Evolutionary conservation across 2,113 vertebrate genomes (phyloP), one percentile per base, ranked within the genome.

Genomic region (Leptodactylus fuscus): DNA sequence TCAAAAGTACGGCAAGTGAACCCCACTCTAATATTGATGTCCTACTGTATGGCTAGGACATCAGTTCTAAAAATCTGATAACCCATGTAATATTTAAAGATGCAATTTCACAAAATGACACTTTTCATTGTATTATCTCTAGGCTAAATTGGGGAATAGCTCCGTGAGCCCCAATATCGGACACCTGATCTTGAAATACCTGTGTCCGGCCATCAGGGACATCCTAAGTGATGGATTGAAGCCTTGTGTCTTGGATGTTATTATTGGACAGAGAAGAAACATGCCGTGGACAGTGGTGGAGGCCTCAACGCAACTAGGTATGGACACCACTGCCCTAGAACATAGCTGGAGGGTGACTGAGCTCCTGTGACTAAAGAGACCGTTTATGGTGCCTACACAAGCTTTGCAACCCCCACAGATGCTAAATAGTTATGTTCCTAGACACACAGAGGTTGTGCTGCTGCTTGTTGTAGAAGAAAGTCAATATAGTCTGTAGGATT

Each of bases 141-240:
- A 99, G 98, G 96, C 96, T 1, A 99, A 99, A 85, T 92, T 99
- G 81, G 98, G 98, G 10, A 99, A 99, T 92, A 99, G 97, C 88
- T 98, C 96, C 0, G 97, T 99, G 83, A 99, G 98, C 92, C 98
- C 98, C 62, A 99, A 99, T 0, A 94, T 99, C 80, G 98, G 97
- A 7, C 98, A 99, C 89, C 94, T 99, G 62, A 95, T 99, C 89
- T 93, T 99, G 90, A 99, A 99, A 90, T 99, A 99, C 91, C 91
- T 99, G 87, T 99, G 98, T 49, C 98, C 98, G 0, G 98, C 98
- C 5, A 94, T 99, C 82, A 93, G 88, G 3, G 95, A 96, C 1
- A 91, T 99, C 20, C 92, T 99, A 83, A 95, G 96, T 78, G 98
- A 99, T 0, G 98, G 98, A 0, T 94, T 99, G 87, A 97, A 96